Conservation (phyloP, 2,888 invertebrate species). For the Nesidiocoris tenuis region DNA sequence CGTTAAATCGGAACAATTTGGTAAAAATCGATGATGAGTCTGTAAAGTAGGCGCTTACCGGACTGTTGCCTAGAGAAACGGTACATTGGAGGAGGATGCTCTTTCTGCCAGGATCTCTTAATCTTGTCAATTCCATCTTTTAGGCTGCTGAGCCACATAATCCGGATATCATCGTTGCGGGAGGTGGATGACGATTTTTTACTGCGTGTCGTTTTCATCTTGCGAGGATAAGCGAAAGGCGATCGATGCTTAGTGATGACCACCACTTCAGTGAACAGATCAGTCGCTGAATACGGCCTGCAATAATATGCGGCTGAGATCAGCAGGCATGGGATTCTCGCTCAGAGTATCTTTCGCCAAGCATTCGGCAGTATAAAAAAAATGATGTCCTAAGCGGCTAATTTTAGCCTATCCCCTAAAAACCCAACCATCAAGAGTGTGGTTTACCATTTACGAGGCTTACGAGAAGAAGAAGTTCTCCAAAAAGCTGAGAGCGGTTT, state of each 20-base stretch:
- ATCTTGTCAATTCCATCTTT: conserved; percentile 21
- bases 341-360: no score
- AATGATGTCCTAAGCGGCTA: no score
- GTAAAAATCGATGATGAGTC: no score
- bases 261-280: conserved; percentile 9
- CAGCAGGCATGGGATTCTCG: no score
- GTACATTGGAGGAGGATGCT: not conserved
- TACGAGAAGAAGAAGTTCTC: conserved; percentile 63
- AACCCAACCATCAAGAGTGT: no score
- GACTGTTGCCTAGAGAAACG: not conserved
- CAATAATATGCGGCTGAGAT: no score
- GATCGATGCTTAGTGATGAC: conserved; percentile 26
- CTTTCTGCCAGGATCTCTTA: not conserved
- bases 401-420: no score
- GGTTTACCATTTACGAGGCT: no score
- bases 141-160: conserved; percentile 17
- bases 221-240: conserved; percentile 17
- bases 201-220: not conserved
- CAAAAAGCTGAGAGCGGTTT: conserved; percentile 64
- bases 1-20: no score
- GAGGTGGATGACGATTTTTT: conserved; percentile 4
- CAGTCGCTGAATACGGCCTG: conserved; percentile 4
- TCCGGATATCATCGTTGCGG: not conserved
- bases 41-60: no score
- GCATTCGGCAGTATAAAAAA: no score